Evolutionary conservation across 2,797 vertebrate species (phyloP).

Genomic region (Typhlichthys subterraneus): DNA sequence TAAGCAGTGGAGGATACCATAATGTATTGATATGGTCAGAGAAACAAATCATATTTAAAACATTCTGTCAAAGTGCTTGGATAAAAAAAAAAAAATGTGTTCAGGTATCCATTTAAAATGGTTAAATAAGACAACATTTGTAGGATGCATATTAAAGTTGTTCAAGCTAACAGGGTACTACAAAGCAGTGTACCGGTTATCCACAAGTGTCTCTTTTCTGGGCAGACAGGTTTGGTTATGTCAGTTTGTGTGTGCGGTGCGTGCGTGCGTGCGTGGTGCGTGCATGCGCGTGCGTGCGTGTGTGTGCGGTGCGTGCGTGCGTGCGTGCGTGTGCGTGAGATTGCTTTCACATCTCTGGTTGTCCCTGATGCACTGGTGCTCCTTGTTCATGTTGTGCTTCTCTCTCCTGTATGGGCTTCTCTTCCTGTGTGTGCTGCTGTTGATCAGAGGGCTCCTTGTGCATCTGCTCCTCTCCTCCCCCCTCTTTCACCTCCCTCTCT

Average conservation of each 20-base stretch:
- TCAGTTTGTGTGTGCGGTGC: background rate
- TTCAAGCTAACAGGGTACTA: no score
- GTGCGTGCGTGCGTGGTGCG: background rate
- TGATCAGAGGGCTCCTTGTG: background rate
- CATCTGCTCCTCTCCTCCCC: constrained; percentile 1
- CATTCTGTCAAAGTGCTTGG: no score
- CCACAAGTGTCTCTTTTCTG: constrained; percentile 4
- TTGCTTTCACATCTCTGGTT: constrained; percentile 66
- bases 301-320: constrained; percentile 8
- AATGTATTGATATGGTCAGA: no score
- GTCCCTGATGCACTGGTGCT: constrained; percentile 60
- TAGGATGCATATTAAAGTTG: no score
- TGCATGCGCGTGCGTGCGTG: background rate
- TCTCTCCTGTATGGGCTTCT: constrained; percentile 20
- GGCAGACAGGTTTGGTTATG: no score
- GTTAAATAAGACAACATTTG: no score
- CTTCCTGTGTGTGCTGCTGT: constrained; percentile 20
- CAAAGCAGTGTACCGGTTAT: constrained; percentile 2
- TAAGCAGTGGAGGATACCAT: no score
- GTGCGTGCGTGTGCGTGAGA: background rate
- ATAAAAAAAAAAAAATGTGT: no score
- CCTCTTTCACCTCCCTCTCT: constrained; percentile 6
- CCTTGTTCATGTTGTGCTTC: constrained; percentile 19
- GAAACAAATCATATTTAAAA: no score
- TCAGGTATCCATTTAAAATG: no score